phyloP scores from a whole-genome alignment of 2,797 vertebrate genomes.

The Poeciliopsis infans region DNA sequence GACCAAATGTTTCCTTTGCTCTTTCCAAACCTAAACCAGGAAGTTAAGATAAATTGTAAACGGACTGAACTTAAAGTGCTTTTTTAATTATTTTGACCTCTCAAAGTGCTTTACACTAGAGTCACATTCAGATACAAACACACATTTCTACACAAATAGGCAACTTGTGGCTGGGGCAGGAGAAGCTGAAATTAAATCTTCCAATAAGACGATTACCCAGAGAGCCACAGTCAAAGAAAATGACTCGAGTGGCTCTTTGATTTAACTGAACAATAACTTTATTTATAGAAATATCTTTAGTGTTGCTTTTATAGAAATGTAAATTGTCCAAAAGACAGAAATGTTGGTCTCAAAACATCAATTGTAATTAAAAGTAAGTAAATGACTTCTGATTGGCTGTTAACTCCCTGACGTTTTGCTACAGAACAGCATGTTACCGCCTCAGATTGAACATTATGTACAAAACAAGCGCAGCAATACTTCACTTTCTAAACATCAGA shows the following conservation, averaged over 20 bases:
- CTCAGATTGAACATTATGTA: background rate
- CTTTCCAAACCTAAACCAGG: background rate
- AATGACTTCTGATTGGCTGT: slow-evolving; percentile 5
- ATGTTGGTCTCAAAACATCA: background rate
- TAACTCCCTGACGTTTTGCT: background rate
- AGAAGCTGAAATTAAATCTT: no score
- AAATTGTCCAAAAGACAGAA: slow-evolving; percentile 16
- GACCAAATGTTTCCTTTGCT: background rate
- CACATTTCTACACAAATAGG: no score
- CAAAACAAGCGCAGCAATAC: background rate
- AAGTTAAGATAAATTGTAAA: background rate
- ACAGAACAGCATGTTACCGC: background rate
- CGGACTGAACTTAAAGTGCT: no score
- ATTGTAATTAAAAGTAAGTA: background rate
- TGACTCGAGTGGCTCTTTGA: background rate
- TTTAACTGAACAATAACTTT: slow-evolving; percentile 25
- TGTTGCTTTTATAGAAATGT: slow-evolving; percentile 36
- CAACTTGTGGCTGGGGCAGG: no score
- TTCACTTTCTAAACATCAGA: background rate
- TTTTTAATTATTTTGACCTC: no score
- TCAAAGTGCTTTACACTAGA: no score
- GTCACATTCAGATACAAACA: no score
- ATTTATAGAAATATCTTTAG: slow-evolving; percentile 45
- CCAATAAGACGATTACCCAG: no score
- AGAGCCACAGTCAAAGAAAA: background rate